Evolutionary conservation across 1,140 invertebrate genomes (phyloP).

Genomic region (Drosophila tsacasi): DNA sequence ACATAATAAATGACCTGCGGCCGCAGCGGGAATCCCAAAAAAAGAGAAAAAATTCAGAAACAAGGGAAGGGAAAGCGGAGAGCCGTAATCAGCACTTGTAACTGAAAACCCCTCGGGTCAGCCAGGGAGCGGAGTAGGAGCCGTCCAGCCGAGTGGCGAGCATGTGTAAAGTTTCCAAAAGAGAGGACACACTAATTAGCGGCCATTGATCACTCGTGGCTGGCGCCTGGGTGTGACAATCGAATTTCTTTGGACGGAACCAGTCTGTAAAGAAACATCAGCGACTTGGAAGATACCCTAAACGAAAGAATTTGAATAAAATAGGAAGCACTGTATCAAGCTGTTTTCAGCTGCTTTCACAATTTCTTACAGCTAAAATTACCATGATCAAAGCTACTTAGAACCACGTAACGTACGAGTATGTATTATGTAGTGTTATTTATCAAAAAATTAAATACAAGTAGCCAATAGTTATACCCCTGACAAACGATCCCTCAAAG

Average conservation of each 20-base stretch:
- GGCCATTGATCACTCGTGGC: slow-evolving; percentile 73
- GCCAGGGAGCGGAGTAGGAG: slow-evolving; percentile 5
- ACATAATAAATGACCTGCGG: slow-evolving; percentile 76
- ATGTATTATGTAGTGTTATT: not conserved
- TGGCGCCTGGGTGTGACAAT: slow-evolving; percentile 70
- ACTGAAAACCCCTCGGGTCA: slow-evolving; percentile 47
- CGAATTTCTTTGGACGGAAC: slow-evolving; percentile 27
- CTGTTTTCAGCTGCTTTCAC: too few species aligned
- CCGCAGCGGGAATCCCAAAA: slow-evolving; percentile 63
- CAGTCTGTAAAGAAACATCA: not conserved
- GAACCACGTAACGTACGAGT: not conserved
- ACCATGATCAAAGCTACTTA: not conserved
- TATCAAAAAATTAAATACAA: not conserved
- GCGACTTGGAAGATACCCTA: slow-evolving; percentile 27
- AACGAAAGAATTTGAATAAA: not conserved
- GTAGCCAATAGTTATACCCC: not conserved
- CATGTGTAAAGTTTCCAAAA: slow-evolving; percentile 77
- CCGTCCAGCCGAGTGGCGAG: slow-evolving; percentile 31
- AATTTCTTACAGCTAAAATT: not conserved
- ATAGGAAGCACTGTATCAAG: not conserved
- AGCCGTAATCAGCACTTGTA: slow-evolving; percentile 70
- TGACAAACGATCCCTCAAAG: not conserved
- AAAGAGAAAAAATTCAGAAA: slow-evolving; percentile 1
- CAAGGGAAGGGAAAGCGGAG: slow-evolving; percentile 17
- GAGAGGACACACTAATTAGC: slow-evolving; percentile 80